Evolutionary conservation across 2,888 invertebrate genomes (phyloP), one percentile per base, ranked within the genome.

Genomic region (Cephus pulcher): DNA sequence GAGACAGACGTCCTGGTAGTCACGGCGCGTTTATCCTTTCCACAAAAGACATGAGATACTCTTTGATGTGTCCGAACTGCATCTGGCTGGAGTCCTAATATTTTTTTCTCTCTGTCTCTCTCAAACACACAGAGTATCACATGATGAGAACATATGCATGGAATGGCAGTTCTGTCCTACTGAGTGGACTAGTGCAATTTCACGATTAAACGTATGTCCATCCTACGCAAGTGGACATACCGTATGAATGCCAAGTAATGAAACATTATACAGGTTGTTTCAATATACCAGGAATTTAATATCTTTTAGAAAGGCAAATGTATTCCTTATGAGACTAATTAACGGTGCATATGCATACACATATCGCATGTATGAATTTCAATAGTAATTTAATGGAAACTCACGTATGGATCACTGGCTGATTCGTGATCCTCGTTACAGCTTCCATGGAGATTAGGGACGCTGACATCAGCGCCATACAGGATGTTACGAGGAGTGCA

Each of bases 381-480:
- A 2, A 23, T 56, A 56, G 56, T 2, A 56, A 15, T 56, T 56
- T 23, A 71, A 30, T 71, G 32, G 9, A 79, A 78, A 84, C 86
- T 86, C 78, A 86, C 86, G 84, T 84, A 79, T 84, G 82, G n/a
- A 86, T 80, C 30, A 40, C 78, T 23, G 85, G 84, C 79, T 85
- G 86, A 75, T 84, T 80, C 34, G 79, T 80, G 12, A 84, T 78
- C 75, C 86, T 82, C 30, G 78, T 71, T 76, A 85, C 34, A 32
- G 84, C 81, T 75, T 82, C 80, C 34, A 84, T 69, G 40, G 78
- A 80, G 35, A 86, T 77, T 76, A 86, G 77, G 30, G 79, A 80
- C 23, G 76, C 83, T 11, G 79, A 79, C 34, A 83, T 71, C 40
- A 88, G 82, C 34, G 84, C 81, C 32, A 84, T 69, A 71, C 84